phyloP scores from a whole-genome alignment of 1,140 invertebrate species.

The Acromyrmex echinatior region DNA sequence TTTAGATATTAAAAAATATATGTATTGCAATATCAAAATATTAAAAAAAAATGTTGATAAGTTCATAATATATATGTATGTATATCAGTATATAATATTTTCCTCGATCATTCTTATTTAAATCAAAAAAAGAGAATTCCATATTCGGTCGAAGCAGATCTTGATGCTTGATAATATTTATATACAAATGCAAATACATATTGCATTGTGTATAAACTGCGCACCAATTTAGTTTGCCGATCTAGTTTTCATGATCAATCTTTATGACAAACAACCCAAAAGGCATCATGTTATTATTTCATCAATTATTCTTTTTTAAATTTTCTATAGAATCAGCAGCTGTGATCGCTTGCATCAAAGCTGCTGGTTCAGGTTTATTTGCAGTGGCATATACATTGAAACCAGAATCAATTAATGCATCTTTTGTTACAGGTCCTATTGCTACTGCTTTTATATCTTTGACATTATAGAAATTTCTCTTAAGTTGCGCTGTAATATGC shows the following conservation, averaged over 20 bases:
- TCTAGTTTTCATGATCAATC: too few relatives aligned
- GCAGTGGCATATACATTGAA: conserved; percentile 76
- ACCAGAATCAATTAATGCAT: conserved; percentile 77
- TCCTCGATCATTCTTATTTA: conserved; percentile 17
- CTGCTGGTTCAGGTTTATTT: conserved; percentile 81
- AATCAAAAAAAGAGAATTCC: too few relatives aligned
- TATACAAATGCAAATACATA: too few relatives aligned
- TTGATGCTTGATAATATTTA: too few relatives aligned
- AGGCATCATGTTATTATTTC: too few relatives aligned
- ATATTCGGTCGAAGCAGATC: too few relatives aligned
- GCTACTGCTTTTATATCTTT: conserved; percentile 80
- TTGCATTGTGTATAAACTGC: too few relatives aligned
- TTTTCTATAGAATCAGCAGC: conserved; percentile 34
- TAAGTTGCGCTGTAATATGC: conserved; percentile 71
- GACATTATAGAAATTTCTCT: conserved; percentile 63
- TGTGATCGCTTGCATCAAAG: conserved; percentile 78
- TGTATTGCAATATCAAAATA: too few relatives aligned
- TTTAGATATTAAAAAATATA: background rate
- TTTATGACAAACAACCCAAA: too few relatives aligned
- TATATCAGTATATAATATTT: conserved; percentile 53
- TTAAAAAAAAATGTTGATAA: background rate
- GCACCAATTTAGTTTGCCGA: too few relatives aligned
- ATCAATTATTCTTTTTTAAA: background rate
- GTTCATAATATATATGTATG: too few relatives aligned
- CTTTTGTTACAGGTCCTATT: conserved; percentile 83